Evolutionary conservation across 2,797 vertebrate genomes (phyloP).

Genomic region (Manis crassicaudata): DNA sequence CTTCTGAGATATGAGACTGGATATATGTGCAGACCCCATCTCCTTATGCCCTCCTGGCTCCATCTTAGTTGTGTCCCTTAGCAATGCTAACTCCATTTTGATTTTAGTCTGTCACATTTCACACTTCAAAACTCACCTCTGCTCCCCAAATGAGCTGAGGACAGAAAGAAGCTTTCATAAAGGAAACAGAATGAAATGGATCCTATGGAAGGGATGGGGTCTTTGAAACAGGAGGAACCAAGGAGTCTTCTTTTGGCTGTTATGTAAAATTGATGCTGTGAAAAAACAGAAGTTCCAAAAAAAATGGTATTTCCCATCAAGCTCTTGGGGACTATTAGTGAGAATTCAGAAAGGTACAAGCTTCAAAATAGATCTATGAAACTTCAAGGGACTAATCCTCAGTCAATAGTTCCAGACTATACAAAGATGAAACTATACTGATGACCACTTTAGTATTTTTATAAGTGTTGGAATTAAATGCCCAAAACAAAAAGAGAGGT

Average conservation of each 20-base stretch:
- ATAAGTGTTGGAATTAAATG: not conserved
- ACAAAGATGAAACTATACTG: not conserved
- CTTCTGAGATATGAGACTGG: too few species aligned
- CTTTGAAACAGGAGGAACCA: not conserved
- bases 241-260: not conserved
- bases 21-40: too few species aligned
- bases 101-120: too few species aligned
- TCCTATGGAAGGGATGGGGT: not conserved
- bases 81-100: too few species aligned
- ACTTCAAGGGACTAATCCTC: not conserved
- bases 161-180: not conserved
- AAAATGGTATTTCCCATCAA: not conserved
- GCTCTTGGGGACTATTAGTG: not conserved
- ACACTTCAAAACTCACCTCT: conserved; percentile 9
- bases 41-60: too few species aligned
- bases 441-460: not conserved
- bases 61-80: too few species aligned
- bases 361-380: not conserved
- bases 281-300: conserved; percentile 8
- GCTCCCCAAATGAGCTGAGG: not conserved
- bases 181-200: not conserved
- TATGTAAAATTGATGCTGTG: not conserved
- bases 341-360: not conserved
- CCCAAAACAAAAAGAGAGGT: not conserved
- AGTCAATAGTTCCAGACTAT: not conserved